A percentile compares a stretch with the other conserved stretches of the same genome.
phyloP scores from a whole-genome alignment of 2,113 vertebrate species.

The Tor tambroides region DNA sequence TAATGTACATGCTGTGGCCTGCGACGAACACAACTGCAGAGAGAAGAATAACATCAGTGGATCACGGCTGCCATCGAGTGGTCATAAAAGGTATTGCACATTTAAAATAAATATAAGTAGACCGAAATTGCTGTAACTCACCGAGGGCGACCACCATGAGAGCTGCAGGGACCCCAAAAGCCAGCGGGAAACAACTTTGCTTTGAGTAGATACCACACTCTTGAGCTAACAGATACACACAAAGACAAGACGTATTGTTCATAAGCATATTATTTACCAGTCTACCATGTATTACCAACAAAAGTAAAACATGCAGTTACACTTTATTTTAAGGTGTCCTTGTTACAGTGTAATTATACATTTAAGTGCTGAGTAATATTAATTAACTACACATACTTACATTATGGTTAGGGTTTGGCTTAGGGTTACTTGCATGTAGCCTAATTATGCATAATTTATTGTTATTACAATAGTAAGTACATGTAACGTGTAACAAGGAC shows the following conservation, averaged over 20 bases:
- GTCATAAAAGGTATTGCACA: not conserved
- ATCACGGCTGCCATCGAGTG: not conserved
- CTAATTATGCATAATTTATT: no score
- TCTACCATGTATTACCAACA: not conserved
- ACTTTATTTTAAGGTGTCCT: no score
- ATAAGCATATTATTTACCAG: not conserved
- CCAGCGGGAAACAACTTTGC: slow-evolving; percentile 88
- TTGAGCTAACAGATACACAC: slow-evolving; percentile 72
- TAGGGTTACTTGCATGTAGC: no score
- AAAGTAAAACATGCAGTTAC: not conserved
- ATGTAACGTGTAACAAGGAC: no score
- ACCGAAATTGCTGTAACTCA: slow-evolving; percentile 69
- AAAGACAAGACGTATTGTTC: not conserved
- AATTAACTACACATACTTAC: no score
- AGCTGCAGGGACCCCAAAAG: slow-evolving; percentile 92
- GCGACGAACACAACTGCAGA: slow-evolving; percentile 87
- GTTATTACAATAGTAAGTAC: no score
- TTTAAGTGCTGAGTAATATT: no score
- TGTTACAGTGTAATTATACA: no score
- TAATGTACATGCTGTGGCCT: slow-evolving; percentile 89
- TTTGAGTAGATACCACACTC: slow-evolving; percentile 83
- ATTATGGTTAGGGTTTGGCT: no score
- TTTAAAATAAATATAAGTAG: not conserved
- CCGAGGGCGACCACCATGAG: slow-evolving; percentile 90
- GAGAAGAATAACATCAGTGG: slow-evolving; percentile 19